phyloP scores from a whole-genome alignment of 2,113 vertebrate species.

The Trematocara stigmaticum region DNA sequence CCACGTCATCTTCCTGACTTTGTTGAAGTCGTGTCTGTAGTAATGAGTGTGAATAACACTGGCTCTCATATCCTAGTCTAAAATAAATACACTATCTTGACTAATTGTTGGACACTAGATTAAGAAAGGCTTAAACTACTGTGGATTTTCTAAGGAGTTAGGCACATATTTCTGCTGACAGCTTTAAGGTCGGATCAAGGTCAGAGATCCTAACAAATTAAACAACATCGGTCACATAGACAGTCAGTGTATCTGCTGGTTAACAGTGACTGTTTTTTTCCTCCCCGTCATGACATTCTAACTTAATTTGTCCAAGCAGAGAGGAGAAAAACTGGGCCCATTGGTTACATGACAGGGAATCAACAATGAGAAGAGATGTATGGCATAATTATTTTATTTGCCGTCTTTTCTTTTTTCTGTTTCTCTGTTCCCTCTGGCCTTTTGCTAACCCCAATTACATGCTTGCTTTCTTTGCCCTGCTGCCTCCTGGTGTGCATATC shows the following conservation, averaged over 20 bases:
- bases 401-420: not conserved
- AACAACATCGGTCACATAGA: not conserved
- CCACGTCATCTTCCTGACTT: not conserved
- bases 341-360: not conserved
- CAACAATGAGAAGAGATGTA: not conserved
- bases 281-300: not conserved
- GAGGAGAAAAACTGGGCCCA: not conserved
- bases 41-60: not conserved
- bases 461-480: not conserved
- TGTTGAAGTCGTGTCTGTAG: not conserved
- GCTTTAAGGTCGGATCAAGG: not conserved
- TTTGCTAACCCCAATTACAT: not conserved
- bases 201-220: not conserved
- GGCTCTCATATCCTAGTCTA: not conserved
- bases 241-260: not conserved
- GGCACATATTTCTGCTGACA: not conserved
- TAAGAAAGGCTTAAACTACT: not conserved
- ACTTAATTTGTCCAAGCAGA: not conserved
- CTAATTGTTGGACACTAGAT: not conserved
- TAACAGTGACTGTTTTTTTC: not conserved
- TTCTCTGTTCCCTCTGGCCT: not conserved
- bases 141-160: not conserved
- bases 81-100: not conserved
- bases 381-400: not conserved
- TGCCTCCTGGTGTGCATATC: slow-evolving; percentile 12